Evolutionary conservation across 2,888 invertebrate genomes (phyloP).

Genomic region (Morpho helenor): DNA sequence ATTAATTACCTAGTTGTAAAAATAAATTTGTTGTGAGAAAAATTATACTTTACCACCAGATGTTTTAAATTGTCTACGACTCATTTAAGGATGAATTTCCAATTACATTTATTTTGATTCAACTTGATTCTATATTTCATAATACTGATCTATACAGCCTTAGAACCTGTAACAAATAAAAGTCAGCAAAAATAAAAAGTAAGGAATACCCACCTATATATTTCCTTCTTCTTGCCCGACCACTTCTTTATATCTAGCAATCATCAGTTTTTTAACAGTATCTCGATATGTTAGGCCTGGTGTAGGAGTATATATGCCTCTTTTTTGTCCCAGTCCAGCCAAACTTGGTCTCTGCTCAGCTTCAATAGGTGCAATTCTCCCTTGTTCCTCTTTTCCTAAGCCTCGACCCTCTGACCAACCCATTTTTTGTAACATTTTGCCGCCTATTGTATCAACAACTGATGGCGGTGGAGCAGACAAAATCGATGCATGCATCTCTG

Average conservation of each 20-base stretch:
- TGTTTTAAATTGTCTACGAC: too few relatives aligned
- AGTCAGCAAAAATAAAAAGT: slow-evolving; percentile 30
- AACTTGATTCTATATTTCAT: not conserved
- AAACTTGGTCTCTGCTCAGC: slow-evolving; percentile 83
- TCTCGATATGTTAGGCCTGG: slow-evolving; percentile 94
- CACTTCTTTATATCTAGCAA: slow-evolving; percentile 91
- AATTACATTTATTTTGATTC: too few relatives aligned
- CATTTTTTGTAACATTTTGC: slow-evolving; percentile 97
- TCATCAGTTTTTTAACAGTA: slow-evolving; percentile 93
- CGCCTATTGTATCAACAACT: slow-evolving; percentile 95
- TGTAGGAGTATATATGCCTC: slow-evolving; percentile 86
- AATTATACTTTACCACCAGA: too few relatives aligned
- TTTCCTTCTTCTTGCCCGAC: slow-evolving; percentile 79
- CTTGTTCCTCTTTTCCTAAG: slow-evolving; percentile 95
- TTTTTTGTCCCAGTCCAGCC: slow-evolving; percentile 92
- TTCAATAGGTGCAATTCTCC: slow-evolving; percentile 94
- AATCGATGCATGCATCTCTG: slow-evolving; percentile 68
- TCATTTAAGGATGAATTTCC: too few relatives aligned
- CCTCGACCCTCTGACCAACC: slow-evolving; percentile 99
- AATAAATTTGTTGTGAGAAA: too few relatives aligned
- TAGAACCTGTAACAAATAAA: slow-evolving; percentile 42
- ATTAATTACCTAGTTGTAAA: too few relatives aligned
- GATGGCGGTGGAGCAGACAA: slow-evolving; percentile 81
- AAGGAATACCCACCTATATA: slow-evolving; percentile 59
- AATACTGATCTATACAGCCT: slow-evolving; percentile 53